Conservation (phyloP, 2,888 invertebrate genomes). For the Eristalis arbustorum region DNA sequence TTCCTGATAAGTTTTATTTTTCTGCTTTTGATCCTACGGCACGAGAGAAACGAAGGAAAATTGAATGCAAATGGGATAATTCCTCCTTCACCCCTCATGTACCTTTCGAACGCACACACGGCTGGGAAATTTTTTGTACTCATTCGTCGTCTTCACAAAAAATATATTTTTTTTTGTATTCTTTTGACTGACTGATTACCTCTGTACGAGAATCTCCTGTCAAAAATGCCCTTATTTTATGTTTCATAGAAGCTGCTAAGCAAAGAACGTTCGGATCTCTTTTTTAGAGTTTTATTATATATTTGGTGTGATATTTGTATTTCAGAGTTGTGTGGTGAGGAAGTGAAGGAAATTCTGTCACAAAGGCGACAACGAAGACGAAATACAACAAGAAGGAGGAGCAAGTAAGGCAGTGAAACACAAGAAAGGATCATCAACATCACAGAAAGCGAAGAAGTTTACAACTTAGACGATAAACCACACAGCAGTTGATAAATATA, state of each 20-base stretch:
- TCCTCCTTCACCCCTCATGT: conserved; percentile 48
- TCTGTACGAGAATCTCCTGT: conserved; percentile 45
- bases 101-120: conserved; percentile 45
- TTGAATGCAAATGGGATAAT: conserved; percentile 66
- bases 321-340: conserved; percentile 58
- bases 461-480: conserved; percentile 2
- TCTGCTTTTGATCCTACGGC: background rate
- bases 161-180: conserved; percentile 14
- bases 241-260: conserved; percentile 30
- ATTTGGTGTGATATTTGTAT: conserved; percentile 37
- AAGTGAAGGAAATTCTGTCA: conserved; percentile 59
- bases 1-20: conserved; percentile 4
- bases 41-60: conserved; percentile 27
- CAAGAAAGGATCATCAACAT: conserved; percentile 50
- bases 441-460: background rate
- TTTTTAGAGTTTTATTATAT: background rate
- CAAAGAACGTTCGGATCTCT: conserved; percentile 1
- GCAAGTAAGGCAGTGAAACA: conserved; percentile 39
- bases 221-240: conserved; percentile 55
- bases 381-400: conserved; percentile 18
- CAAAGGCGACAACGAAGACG: conserved; percentile 49
- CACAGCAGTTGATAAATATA: background rate
- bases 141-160: conserved; percentile 48
- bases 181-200: conserved; percentile 36
- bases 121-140: conserved; percentile 56